Evolutionary conservation across 2,888 invertebrate genomes (phyloP).

Genomic region (Schizotus pectinicornis): DNA sequence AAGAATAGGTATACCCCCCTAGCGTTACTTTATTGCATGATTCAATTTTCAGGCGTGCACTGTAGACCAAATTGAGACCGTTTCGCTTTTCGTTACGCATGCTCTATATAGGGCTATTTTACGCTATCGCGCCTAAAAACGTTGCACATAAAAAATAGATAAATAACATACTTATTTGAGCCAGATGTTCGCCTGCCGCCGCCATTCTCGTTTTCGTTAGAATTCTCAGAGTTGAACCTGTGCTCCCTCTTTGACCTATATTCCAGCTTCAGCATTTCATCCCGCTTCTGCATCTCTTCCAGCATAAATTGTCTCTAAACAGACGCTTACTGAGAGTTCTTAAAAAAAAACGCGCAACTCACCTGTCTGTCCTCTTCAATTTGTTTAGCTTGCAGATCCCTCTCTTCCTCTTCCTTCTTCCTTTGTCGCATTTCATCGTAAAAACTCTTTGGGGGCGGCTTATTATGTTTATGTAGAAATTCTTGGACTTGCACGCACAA

Average conservation of each 20-base stretch:
- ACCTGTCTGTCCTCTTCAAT: constrained; percentile 72
- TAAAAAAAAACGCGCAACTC: constrained; percentile 23
- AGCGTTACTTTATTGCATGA: no score
- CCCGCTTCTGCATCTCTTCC: constrained; percentile 78
- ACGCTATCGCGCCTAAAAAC: constrained; percentile 28
- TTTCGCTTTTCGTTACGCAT: no score
- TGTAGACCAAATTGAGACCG: no score
- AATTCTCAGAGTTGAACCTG: constrained; percentile 40
- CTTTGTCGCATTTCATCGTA: constrained; percentile 90
- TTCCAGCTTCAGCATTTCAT: constrained; percentile 77
- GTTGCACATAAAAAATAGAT: neutral
- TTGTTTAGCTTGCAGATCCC: constrained; percentile 67
- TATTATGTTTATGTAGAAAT: constrained; percentile 81
- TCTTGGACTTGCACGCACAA: constrained; percentile 79
- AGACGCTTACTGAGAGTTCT: neutral
- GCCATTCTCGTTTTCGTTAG: constrained; percentile 52
- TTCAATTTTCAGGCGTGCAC: no score
- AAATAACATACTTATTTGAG: constrained; percentile 21
- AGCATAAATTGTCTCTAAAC: constrained; percentile 70
- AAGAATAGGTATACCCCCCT: no score
- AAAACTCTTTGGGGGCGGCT: constrained; percentile 80
- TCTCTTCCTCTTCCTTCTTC: constrained; percentile 70
- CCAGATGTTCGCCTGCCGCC: constrained; percentile 38
- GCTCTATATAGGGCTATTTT: constrained; percentile 33
- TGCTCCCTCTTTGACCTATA: constrained; percentile 61